phyloP scores from a whole-genome alignment of 2,113 vertebrate species.

The Bucco capensis region DNA sequence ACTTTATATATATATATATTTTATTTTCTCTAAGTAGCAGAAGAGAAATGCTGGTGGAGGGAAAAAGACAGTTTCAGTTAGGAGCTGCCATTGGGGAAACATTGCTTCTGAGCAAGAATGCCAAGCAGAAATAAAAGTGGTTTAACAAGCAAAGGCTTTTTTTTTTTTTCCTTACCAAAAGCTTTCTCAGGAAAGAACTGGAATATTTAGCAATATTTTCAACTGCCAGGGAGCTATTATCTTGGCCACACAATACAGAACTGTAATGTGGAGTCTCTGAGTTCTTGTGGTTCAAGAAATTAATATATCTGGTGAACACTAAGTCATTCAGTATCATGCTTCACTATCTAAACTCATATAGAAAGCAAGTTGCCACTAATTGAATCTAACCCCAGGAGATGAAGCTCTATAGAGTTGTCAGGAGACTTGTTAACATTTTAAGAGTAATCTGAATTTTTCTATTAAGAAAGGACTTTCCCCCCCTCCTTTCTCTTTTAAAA shows the following conservation, averaged over 20 bases:
- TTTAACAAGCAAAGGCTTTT: slow-evolving; percentile 9
- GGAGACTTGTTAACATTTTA: not conserved
- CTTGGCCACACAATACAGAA: not conserved
- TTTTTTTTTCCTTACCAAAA: not conserved
- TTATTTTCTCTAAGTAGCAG: not conserved
- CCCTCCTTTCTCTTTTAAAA: not conserved
- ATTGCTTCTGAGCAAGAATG: not conserved
- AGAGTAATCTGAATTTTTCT: not conserved
- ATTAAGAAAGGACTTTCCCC: not conserved
- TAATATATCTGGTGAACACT: not conserved
- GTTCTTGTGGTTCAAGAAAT: not conserved
- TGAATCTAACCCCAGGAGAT: not conserved
- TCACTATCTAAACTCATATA: not conserved
- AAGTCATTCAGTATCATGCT: not conserved
- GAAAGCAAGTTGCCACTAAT: not conserved
- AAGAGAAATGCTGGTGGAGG: not conserved
- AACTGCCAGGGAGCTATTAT: not conserved
- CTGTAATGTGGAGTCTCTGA: not conserved
- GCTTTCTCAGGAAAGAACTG: not conserved
- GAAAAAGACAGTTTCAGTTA: not conserved
- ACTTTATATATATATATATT: not conserved
- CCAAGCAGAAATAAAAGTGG: not conserved
- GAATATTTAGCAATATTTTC: not conserved
- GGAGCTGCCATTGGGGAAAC: not conserved
- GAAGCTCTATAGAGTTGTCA: not conserved